These are phyloP conservation scores for Coptodon bakossiorum DNA, from an alignment of 2,113 vertebrate genomes.

Conservation along the genomic window DNA sequence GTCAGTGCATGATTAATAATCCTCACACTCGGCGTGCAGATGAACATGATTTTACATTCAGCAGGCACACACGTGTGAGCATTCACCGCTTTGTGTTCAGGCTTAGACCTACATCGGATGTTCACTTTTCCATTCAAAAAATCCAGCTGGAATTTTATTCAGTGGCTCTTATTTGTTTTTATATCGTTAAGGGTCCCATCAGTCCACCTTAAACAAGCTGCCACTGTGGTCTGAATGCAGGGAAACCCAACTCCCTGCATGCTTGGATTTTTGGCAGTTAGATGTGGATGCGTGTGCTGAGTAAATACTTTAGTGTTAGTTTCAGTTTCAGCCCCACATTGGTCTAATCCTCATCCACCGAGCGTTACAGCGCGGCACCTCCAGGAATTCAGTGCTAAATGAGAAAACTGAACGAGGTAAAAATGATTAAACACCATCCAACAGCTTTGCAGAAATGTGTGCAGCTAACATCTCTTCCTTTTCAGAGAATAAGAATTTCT, in stretches of 20 bases:
- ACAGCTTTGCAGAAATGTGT: neutral
- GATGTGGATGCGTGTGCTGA: neutral
- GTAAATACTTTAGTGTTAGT: neutral
- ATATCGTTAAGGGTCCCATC: fast-evolving
- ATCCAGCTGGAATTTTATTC: neutral
- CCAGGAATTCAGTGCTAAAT: neutral
- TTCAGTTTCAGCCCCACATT: neutral
- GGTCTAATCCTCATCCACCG: neutral
- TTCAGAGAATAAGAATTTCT: neutral
- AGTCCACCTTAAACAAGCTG: neutral
- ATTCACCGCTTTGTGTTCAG: neutral
- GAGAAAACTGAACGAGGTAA: neutral
- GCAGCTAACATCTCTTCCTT: neutral
- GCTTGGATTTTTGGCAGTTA: neutral
- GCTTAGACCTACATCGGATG: neutral
- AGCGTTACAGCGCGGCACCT: neutral
- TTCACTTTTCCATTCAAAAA: neutral
- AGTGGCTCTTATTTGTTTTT: neutral
- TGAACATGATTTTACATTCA: conserved; percentile 1
- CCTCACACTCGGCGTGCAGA: neutral
- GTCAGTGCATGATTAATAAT: conserved; percentile 40
- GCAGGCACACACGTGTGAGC: neutral
- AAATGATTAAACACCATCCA: neutral
- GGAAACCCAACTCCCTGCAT: neutral
- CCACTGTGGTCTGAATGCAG: neutral